Evolutionary conservation across 2,888 invertebrate species (phyloP), one percentile per base, ranked within the genome.

Genomic region (Thera britannica): DNA sequence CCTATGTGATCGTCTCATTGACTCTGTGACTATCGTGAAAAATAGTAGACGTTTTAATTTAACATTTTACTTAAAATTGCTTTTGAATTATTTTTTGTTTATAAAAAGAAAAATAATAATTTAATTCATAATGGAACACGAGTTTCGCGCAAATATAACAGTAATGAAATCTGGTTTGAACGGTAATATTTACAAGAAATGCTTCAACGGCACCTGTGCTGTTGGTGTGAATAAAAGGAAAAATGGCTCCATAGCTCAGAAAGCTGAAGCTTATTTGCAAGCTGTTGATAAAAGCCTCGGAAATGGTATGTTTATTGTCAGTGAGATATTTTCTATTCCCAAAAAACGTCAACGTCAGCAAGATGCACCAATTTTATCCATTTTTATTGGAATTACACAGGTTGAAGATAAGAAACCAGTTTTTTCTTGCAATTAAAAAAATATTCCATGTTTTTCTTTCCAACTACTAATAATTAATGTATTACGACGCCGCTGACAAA

Each of bases 211-310:
- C 2, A 86, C 81, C 2, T 87, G 87, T 67, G 77, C 82, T 12
- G 63, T 91, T n/a, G 86, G 87, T 2, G 74, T 90, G 1, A 88
- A 82, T 58, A 88, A 83, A 72, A 81, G 77, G 59, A 74, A 77
- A 0, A 83, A 84, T n/a, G 85, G 88, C 0, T 78, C 86, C 0
- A 90, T 93, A 59, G 88, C 90, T 12, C 82, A 85, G 70, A 90
- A 82, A 74, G 91, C 92, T 2, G 87, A 89, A 68, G 91, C 88
- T 1, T 92, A 93, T 75, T 80, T 93, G 71, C 81, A 90, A 68
- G 92, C 92, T 9, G 92, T 92, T 9, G 83, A 74, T 68, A 78
- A 87, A 69, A 92, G 92, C 68, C 83, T 82, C 49, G 83, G 86
- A 44, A 70, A 80, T 2, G 60, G 70, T 70, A 64, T 12, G 68